A percentile compares a stretch with the other conserved stretches of the same genome.
Evolutionary conservation across 2,888 invertebrate species (phyloP).

Genomic region (Pammene aurita): DNA sequence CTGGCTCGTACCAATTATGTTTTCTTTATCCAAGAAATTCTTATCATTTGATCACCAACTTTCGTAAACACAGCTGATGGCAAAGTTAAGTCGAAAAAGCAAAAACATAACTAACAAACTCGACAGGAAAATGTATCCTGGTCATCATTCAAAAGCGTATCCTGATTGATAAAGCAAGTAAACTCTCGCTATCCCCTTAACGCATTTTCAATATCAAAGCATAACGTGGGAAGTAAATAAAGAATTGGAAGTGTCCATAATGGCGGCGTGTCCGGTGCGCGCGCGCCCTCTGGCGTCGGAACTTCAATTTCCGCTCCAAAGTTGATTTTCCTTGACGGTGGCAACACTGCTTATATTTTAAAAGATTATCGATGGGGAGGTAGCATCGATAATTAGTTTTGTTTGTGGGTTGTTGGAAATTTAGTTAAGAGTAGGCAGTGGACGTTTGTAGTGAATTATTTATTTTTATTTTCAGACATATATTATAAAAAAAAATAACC

Average conservation of each 20-base stretch:
- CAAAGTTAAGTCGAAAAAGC: not conserved
- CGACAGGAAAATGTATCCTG: slow-evolving; percentile 1
- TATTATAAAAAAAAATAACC: too few relatives aligned
- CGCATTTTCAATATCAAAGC: slow-evolving; percentile 49
- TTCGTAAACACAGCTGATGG: not conserved
- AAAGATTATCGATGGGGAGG: slow-evolving; percentile 51
- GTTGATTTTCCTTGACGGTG: slow-evolving; percentile 68
- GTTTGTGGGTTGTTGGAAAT: slow-evolving; percentile 14
- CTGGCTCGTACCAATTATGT: too few relatives aligned
- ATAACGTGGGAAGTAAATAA: slow-evolving; percentile 50
- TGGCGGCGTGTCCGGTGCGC: slow-evolving; percentile 65
- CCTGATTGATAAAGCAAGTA: slow-evolving; percentile 27
- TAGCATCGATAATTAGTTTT: slow-evolving; percentile 34
- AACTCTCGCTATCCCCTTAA: slow-evolving; percentile 17
- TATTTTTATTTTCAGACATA: too few relatives aligned
- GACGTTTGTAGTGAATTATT: too few relatives aligned
- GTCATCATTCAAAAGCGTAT: not conserved
- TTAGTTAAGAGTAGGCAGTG: not conserved
- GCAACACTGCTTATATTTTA: slow-evolving; percentile 53
- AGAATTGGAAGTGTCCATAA: slow-evolving; percentile 62
- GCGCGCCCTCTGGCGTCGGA: slow-evolving; percentile 68
- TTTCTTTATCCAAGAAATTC: too few relatives aligned
- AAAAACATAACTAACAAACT: not conserved
- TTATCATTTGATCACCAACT: too few relatives aligned
- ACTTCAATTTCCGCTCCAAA: slow-evolving; percentile 76